Evolutionary conservation across 2,888 invertebrate genomes (phyloP), one percentile per base, ranked within the genome.

Genomic region (Thyatira batis): DNA sequence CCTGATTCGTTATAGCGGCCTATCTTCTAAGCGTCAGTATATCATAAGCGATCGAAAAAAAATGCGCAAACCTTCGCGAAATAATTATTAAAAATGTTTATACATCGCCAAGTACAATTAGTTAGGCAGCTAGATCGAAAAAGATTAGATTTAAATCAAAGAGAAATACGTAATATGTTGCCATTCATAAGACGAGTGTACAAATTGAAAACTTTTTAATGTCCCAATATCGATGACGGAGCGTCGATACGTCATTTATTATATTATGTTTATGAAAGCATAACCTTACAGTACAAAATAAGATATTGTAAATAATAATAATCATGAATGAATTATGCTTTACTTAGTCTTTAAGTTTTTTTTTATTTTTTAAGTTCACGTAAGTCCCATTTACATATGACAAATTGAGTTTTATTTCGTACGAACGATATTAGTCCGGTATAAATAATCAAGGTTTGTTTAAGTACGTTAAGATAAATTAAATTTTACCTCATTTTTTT

Each of bases 281-380:
- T 80, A 85, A 89, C 91, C 89, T 90, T 74, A 90, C 87, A 91
- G 91, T 91, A 91, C 91, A 91, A 91, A 89, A 87, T 87, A 87
- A 79, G 78, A 81, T 87, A 84, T 86, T 69, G 84, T 80, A 84
- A 83, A 84, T 87, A 82, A 84, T 87, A 82, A 81, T 85, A 80
- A 82, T 87, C 84, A 84, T 84, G 76, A 80, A 84, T 84, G 69
- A 81, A 76, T 73, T 86, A 87, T 91, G 91, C 91, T 91, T 91
- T 91, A 91, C 87, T 85, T 91, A 91, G 90, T 69, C 54, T 73
- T 74, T 75, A 74, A 78, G 79, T 76, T 78, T 73, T 73, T 69
- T 69, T 66, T 55, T 61, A 65, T 66, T 70, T 78, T 73, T 75
- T 71, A 73, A 67, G 75, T 77, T 73, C 75, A 76, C 69, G 73